Evolutionary conservation across 2,888 invertebrate species (phyloP).

Genomic region (Gonocerus acuteangulatus): DNA sequence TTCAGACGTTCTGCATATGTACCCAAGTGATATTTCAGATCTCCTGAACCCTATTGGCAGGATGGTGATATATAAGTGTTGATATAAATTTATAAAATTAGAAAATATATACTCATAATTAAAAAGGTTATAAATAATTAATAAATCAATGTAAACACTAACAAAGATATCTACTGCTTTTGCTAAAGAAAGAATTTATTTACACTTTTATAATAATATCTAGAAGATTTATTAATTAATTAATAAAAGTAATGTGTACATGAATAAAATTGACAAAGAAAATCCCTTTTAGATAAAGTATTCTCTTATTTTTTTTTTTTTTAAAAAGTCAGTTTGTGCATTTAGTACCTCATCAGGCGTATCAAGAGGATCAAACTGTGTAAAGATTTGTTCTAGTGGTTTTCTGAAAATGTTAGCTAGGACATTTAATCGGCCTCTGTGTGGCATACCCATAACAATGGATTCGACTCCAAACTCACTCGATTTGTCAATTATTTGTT

Average conservation of each 20-base stretch:
- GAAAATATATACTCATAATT: background rate
- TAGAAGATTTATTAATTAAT: too few relatives aligned
- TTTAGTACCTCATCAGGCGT: constrained; percentile 69
- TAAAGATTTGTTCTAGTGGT: constrained; percentile 80
- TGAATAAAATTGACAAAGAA: too few relatives aligned
- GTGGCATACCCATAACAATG: constrained; percentile 90
- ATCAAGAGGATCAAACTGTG: constrained; percentile 87
- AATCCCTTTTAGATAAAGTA: too few relatives aligned
- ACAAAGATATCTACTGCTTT: too few relatives aligned
- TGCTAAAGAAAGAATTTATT: too few relatives aligned
- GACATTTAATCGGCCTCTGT: constrained; percentile 80
- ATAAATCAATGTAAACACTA: too few relatives aligned
- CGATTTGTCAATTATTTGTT: constrained; percentile 93
- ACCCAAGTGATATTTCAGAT: constrained; percentile 86
- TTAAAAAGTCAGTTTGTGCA: too few relatives aligned
- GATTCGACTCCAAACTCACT: constrained; percentile 93
- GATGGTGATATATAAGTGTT: too few relatives aligned
- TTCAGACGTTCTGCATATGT: constrained; percentile 86
- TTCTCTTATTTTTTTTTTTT: too few relatives aligned
- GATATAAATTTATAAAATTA: constrained; percentile 1
- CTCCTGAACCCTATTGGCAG: constrained; percentile 73
- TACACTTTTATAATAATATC: too few relatives aligned
- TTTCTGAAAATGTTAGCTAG: constrained; percentile 87
- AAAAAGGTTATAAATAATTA: constrained; percentile 23
- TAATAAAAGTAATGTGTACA: too few relatives aligned